Base-by-base conservation (phyloP, 2,888 invertebrate species). In the Coelopa pilipes region DNA sequence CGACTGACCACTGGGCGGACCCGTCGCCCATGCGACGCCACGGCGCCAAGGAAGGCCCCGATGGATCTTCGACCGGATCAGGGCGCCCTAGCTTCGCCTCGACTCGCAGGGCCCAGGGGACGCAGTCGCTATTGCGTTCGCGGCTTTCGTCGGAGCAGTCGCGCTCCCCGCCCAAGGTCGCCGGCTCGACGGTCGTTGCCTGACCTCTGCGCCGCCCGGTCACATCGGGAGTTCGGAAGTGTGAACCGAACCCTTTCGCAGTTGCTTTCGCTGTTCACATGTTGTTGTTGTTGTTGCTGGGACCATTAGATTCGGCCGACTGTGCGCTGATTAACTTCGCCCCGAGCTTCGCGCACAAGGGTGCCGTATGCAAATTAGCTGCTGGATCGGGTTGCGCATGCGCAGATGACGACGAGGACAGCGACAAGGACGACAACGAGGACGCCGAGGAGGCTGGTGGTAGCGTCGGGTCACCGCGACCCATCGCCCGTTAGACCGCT, bases 261-360 rank as follows among this genome's bases (percentile, higher is more conserved):
- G 19, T 59, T 59, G 34, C 4, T 59, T 55, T 17, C 55, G 19
- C 19, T 19, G 19, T 55, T 55, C 11, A 55, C 9, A 55, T 21
- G 57, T 17, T 59, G 24, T 21, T 59, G 57, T 21, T 59, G n/a
- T 12, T 21, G 57, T 59, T 59, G 57, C 13, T 17, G 12, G 57
- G 21, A 13, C 2, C 34, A 34, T 34, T 24, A 59, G 57, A 59
- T 24, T 19, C 57, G 24, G 21, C 57, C 17, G 21, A 59, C 57
- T 59, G 57, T 59, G 19, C 57, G 57, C 10, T 59, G 57, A 59
- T 59, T 59, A 59, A 59, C 57, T 59, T 59, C 19, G 24, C 57
- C 11, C 19, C 21, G 57, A 19, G 21, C 11, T 55, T 1, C n/a
- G 11, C 7, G 7, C 15, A 4, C n/a, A 21, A 21, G 57, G 21